Evolutionary conservation across 2,888 invertebrate genomes (phyloP), one percentile per base, ranked within the genome.

Genomic region (Ceramica pisi): DNA sequence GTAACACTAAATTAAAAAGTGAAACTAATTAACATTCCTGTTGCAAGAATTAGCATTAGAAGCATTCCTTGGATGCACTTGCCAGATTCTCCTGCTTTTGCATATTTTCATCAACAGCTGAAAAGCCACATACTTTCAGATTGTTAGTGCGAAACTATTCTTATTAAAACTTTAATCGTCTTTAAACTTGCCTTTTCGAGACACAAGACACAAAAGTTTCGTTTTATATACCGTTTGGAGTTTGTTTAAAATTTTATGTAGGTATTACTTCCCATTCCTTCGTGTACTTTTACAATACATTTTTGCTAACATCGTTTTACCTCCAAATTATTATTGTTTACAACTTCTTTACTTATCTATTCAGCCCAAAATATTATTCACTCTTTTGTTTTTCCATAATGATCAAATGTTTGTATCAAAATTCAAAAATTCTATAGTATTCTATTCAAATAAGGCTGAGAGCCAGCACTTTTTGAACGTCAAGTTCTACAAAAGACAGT

Each of bases 31-130:
- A 51, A 68, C 19, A 51, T 67, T 59, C 21, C 62, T 53, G 8
- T 51, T 62, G 48, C 23, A 35, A 16, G 46, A 55, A 75, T 57
- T 57, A 1, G 12, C 26, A 51, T 16, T 56, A 12, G 8, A 0
- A 14, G 50, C 67, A 38, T 62, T 44, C 1, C 9, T 57, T 26
- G 38, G 57, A 62, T 75, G 14, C 46, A 51, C 26, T 62, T 21
- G 21, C 21, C 23, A 62, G n/a, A 74, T 62, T 62, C 50, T 50
- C 12, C 51, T 44, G 16, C n/a, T 26, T 74, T 41, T 31, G 51
- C 46, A 68, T 51, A 74, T 74, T 51, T 61, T 62, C 50, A 74
- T 74, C 56, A 51, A 51, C 62, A 53, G 57, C 31, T 69, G 38
- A 21, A 14, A 14, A 21, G 21, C 50, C 6, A 50, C 57, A 31